Conservation (phyloP, 2,797 vertebrate species). For the Paedocypris micromegethes region DNA sequence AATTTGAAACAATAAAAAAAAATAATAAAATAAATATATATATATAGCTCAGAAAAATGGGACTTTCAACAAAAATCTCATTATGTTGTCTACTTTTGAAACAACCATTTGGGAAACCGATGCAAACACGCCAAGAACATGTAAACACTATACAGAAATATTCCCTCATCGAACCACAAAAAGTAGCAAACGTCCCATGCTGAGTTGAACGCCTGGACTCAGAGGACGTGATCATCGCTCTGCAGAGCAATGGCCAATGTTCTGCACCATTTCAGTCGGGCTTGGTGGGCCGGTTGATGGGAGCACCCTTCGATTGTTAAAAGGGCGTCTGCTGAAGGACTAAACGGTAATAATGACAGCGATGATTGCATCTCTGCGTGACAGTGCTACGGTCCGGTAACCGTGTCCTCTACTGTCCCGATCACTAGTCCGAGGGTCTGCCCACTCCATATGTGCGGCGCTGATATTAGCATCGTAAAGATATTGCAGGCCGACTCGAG, state of each 20-base stretch:
- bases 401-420: slow-evolving; percentile 60
- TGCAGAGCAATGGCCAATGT: neutral
- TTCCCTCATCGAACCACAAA: slow-evolving; percentile 66
- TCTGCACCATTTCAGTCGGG: slow-evolving; percentile 3
- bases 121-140: no score
- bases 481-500: slow-evolving; percentile 12
- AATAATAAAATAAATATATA: no score
- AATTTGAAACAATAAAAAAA: no score
- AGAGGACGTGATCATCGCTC: slow-evolving; percentile 36
- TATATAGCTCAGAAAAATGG: no score
- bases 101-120: no score
- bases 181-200: slow-evolving; percentile 73
- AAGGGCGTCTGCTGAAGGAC: slow-evolving; percentile 66
- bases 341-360: slow-evolving; percentile 59
- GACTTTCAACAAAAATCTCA: no score
- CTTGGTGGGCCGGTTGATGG: slow-evolving; percentile 53
- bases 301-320: slow-evolving; percentile 61
- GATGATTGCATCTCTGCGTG: slow-evolving; percentile 51
- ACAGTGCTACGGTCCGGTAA: slow-evolving; percentile 57
- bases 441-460: slow-evolving; percentile 40
- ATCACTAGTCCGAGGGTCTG: slow-evolving; percentile 56
- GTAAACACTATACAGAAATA: neutral
- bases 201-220: slow-evolving; percentile 54
- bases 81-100: no score
- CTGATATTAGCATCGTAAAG: slow-evolving; percentile 27